phyloP scores from a whole-genome alignment of 2,113 vertebrate species.

The Condylura cristata region DNA sequence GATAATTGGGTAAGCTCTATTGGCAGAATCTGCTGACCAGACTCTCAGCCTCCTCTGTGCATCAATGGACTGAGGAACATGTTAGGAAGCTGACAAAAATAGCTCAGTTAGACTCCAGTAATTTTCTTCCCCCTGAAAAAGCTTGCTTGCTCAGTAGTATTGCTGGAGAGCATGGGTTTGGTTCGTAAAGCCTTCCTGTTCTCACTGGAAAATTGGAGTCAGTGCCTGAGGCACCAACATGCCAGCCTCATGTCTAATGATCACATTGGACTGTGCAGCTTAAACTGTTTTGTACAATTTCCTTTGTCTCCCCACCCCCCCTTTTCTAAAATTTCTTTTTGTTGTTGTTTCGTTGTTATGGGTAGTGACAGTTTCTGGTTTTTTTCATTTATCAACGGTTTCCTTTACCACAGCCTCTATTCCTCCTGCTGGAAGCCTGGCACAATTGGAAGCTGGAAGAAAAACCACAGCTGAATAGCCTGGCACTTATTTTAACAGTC shows the following conservation, averaged over 20 bases:
- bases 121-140: constrained; percentile 15
- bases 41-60: not conserved
- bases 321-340: constrained; percentile 47
- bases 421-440: constrained; percentile 86
- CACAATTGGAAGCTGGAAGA: constrained; percentile 85
- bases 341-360: constrained; percentile 74
- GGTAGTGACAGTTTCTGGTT: constrained; percentile 87
- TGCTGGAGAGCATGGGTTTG: not conserved
- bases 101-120: constrained; percentile 47
- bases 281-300: not conserved
- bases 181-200: constrained; percentile 44
- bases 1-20: constrained; percentile 25
- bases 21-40: constrained; percentile 58
- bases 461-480: constrained; percentile 89
- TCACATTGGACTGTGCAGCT: constrained; percentile 22
- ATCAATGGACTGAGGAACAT: not conserved
- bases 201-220: constrained; percentile 66
- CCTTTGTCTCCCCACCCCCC: constrained; percentile 39
- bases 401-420: constrained; percentile 86
- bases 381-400: constrained; percentile 88
- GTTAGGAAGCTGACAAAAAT: constrained; percentile 58
- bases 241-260: constrained; percentile 44
- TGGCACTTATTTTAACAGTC: constrained; percentile 84
- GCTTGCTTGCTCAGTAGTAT: constrained; percentile 29
- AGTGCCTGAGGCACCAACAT: not conserved